phyloP scores from a whole-genome alignment of 1,140 invertebrate genomes.

The Archegozetes longisetosus region DNA sequence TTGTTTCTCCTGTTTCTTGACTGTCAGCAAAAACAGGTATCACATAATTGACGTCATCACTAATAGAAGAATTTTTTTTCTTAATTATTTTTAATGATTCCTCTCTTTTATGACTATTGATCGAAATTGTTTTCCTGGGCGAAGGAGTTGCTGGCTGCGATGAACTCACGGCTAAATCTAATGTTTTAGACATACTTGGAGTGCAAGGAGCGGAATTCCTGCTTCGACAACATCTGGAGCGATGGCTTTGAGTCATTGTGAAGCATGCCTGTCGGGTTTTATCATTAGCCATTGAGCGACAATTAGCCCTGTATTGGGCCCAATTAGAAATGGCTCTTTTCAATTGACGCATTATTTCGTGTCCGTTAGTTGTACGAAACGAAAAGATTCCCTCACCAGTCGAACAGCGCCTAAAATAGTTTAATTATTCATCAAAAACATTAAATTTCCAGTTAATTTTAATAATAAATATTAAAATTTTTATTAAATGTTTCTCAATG shows the following conservation, averaged over 20 bases:
- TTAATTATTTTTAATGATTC: neutral
- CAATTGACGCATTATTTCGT: slow-evolving; percentile 19
- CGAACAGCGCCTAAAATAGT: slow-evolving; percentile 19
- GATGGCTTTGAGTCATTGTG: neutral
- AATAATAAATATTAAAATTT: too few species aligned
- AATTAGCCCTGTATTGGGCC: slow-evolving; percentile 11
- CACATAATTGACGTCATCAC: neutral
- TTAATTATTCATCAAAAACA: too few species aligned
- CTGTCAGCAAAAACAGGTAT: neutral
- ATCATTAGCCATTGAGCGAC: slow-evolving; percentile 1
- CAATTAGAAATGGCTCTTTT: slow-evolving; percentile 15
- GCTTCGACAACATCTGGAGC: neutral
- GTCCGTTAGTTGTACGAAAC: slow-evolving; percentile 18
- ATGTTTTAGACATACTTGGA: neutral
- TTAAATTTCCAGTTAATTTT: too few species aligned
- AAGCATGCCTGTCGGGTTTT: neutral
- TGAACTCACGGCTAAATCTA: too few species aligned
- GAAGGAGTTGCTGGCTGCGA: neutral
- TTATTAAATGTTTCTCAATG: too few species aligned
- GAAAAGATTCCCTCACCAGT: slow-evolving; percentile 21
- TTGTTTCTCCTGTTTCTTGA: neutral
- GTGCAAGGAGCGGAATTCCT: neutral
- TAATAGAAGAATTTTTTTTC: neutral
- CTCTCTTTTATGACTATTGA: neutral
- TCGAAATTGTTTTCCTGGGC: neutral